Evolutionary conservation across 2,888 invertebrate genomes (phyloP), one percentile per base, ranked within the genome.

Genomic region (Drosophila meridiana): DNA sequence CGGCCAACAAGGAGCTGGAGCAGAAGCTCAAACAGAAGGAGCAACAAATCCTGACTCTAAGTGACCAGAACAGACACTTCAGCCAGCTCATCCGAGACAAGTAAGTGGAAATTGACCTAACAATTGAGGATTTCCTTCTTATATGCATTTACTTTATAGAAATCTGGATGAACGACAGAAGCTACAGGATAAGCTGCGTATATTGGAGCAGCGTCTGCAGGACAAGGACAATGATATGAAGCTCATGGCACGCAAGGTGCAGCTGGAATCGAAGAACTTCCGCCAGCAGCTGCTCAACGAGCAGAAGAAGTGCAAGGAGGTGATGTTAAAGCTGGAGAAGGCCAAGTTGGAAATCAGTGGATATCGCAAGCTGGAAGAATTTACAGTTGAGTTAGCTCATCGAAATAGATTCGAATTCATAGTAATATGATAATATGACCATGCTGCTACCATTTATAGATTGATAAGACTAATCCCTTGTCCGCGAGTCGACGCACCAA

Each of bases 131-230:
- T 32, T 53, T 14, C 26, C 2, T 4, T 3, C 1, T 14, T 14
- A 55, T 4, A 38, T 26, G 3, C 1, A 43, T 62, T 40, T 38
- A 4, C 11, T 6, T 20, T 83, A 0, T 65, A 95, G 95, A 83
- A 95, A 95, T 87, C 94, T 97, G 9, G 94, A 94, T 14, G 97
- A 97, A 82, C 94, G 97, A 30, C 96, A 97, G 86, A 96, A 96
- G 82, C 93, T 97, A 9, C 94, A 95, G 69, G 94, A 95, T 8
- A 95, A 96, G 91, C 92, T 96, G 53, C 92, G 94, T 4, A 94
- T 95, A 42, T 90, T 95, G 26, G 94, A 94, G 28, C 91, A 93
- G 0, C 94, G 94, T 56, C 73, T 94, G 26, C 94, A 94, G 6
- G 95, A 95, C 65, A 94, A 95, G 69, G 96, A 96, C 76, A 94